A percentile compares a stretch with the other conserved stretches of the same genome.
These are phyloP conservation scores for Oscheius sp. DNA, from an alignment of 2,888 invertebrate genomes.

Conservation along the genomic window DNA sequence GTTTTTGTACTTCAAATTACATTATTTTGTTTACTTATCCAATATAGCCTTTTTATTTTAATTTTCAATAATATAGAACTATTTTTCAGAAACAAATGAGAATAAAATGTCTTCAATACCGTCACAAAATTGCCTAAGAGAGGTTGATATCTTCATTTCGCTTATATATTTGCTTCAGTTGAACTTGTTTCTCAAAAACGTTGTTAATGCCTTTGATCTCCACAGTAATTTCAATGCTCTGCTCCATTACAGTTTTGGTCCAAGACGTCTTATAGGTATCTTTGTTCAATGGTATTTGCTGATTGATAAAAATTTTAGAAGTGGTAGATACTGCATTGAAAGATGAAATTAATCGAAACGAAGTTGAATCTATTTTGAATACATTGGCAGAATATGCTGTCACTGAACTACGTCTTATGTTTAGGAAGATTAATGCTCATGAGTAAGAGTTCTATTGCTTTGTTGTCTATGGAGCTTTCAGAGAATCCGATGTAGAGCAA, in stretches of 20 bases:
- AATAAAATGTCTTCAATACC: no score
- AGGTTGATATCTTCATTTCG: background rate
- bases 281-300: background rate
- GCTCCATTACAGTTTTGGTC: conserved; percentile 14
- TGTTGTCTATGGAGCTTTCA: no score
- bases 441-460: background rate
- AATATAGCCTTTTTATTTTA: no score
- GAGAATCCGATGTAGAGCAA: background rate
- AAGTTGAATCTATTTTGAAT: background rate
- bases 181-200: background rate
- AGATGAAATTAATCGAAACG: background rate
- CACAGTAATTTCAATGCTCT: background rate
- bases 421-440: background rate
- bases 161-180: background rate
- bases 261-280: conserved; percentile 3
- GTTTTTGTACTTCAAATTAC: no score
- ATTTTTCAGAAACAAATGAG: no score
- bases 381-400: background rate
- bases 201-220: conserved; percentile 13
- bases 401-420: background rate
- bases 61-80: no score
- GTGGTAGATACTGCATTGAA: background rate
- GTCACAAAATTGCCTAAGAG: background rate
- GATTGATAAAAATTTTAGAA: conserved; percentile 1
- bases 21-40: no score